phyloP scores from a whole-genome alignment of 2,113 vertebrate genomes.

The Poeciliopsis turrubarensis region DNA sequence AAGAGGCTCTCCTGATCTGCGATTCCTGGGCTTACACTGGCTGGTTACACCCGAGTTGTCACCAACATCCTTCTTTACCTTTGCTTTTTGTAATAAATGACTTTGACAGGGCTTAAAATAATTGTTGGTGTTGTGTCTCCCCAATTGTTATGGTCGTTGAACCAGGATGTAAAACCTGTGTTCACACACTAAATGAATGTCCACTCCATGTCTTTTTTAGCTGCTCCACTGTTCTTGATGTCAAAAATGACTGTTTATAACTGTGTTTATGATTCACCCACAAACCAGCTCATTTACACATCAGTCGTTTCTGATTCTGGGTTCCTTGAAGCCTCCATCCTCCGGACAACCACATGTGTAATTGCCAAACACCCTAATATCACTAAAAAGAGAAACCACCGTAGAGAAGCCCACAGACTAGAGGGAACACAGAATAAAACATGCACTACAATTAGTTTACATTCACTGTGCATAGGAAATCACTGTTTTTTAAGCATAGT shows the following conservation, averaged over 20 bases:
- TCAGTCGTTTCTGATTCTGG: background rate
- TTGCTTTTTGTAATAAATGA: no score
- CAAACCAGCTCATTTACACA: conserved; percentile 4
- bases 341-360: conserved; percentile 27
- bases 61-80: no score
- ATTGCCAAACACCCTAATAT: conserved; percentile 45
- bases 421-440: background rate
- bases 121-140: no score
- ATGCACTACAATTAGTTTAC: background rate
- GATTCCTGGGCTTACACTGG: no score
- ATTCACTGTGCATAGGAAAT: no score
- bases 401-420: conserved; percentile 64
- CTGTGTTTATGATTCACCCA: background rate
- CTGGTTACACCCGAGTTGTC: no score
- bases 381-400: conserved; percentile 64
- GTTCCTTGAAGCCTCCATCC: conserved; percentile 13
- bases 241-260: background rate
- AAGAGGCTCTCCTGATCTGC: no score
- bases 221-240: background rate
- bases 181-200: conserved; percentile 16
- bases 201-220: conserved; percentile 7
- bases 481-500: no score
- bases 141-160: no score
- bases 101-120: no score
- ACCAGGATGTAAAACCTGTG: background rate